A percentile compares a stretch with the other conserved stretches of the same genome.
These are phyloP conservation scores for Phrynocephalus guinanensis DNA, from an alignment of 2,797 vertebrate species.

Conservation along the genomic window DNA sequence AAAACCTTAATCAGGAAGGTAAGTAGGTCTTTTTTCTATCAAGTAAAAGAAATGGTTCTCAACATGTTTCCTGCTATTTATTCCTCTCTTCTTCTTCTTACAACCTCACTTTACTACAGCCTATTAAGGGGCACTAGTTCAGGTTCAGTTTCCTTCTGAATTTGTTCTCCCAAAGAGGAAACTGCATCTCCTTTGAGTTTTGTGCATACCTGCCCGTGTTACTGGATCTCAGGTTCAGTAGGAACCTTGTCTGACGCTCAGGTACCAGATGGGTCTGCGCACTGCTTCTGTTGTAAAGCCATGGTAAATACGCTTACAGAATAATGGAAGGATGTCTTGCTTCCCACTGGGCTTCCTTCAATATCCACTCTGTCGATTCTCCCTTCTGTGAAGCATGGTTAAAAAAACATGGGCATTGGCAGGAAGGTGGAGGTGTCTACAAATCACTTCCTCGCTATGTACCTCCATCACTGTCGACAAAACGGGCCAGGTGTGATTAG, in stretches of 20 bases:
- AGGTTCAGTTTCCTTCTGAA: not conserved
- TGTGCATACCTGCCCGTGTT: not conserved
- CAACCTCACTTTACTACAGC: not conserved
- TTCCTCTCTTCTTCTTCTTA: not conserved
- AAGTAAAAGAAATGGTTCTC: not conserved
- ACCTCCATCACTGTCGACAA: slow-evolving; percentile 10
- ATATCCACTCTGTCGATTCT: not conserved
- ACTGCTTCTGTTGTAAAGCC: not conserved
- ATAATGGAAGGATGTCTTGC: not conserved
- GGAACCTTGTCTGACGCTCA: not conserved
- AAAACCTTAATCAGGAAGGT: not conserved
- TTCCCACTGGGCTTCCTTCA: not conserved
- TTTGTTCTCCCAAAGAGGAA: not conserved
- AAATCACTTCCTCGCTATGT: slow-evolving; percentile 29
- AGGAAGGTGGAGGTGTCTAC: not conserved
- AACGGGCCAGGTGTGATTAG: slow-evolving; percentile 3
- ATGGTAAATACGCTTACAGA: not conserved
- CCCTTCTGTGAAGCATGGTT: not conserved
- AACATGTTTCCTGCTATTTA: not conserved
- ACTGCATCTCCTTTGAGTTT: not conserved
- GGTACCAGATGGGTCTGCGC: not conserved
- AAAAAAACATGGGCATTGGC: slow-evolving; percentile 10
- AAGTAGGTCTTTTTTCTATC: not conserved
- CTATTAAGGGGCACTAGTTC: not conserved
- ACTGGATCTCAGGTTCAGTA: no score